Evolutionary conservation across 1,140 invertebrate species (phyloP).

Genomic region (Caenorhabditis brenneri): DNA sequence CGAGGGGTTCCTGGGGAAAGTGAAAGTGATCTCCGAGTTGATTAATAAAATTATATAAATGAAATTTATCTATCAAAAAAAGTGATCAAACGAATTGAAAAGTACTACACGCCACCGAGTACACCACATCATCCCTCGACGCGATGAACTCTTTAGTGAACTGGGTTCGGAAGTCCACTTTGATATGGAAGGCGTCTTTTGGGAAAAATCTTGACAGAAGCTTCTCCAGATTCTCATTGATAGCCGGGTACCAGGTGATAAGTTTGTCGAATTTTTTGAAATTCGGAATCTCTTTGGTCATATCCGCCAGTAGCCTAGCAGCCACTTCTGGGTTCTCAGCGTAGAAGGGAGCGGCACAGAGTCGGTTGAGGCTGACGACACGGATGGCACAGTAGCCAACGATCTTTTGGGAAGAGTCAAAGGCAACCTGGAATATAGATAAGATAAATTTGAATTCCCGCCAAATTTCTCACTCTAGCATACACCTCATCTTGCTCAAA

Average conservation of each 20-base stretch:
- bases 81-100: constrained; percentile 7
- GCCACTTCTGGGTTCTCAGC: not conserved
- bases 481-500: not conserved
- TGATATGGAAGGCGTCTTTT: not conserved
- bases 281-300: not conserved
- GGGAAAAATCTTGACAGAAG: not conserved
- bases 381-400: constrained; percentile 10
- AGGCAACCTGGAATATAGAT: not conserved
- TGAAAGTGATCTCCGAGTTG: constrained; percentile 7
- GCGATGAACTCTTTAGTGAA: not conserved
- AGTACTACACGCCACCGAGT: not conserved
- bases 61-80: too few species aligned
- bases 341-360: not conserved
- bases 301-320: not conserved
- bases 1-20: constrained; percentile 6
- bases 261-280: not conserved
- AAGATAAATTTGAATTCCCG: not conserved
- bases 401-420: not conserved
- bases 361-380: not conserved
- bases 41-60: constrained; percentile 24
- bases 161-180: not conserved
- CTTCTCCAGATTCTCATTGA: not conserved
- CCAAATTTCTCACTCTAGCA: not conserved
- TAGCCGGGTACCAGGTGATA: not conserved
- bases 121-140: not conserved